Percentiles rank a stretch among this genome's conserved stretches.
phyloP scores from a whole-genome alignment of 1,140 invertebrate genomes.

The Lasioglossum baleicum region DNA sequence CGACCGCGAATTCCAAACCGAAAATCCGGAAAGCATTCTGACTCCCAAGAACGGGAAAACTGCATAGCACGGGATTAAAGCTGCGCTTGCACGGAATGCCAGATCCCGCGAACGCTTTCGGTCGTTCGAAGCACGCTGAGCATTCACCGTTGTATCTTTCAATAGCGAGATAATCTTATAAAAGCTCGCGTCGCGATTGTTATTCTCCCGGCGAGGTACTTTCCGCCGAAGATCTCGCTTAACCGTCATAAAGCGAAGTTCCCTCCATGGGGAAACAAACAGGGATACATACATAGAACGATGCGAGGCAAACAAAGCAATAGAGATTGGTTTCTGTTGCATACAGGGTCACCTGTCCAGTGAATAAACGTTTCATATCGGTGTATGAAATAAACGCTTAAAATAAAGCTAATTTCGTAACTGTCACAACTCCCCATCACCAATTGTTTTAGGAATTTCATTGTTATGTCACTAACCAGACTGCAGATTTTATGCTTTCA shows the following conservation, averaged over 20 bases:
- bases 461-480: too few species aligned
- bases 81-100: not conserved
- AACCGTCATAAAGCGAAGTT: not conserved
- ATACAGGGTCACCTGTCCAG: too few species aligned
- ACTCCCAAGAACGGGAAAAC: not conserved
- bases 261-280: not conserved
- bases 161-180: not conserved
- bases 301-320: not conserved
- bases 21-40: not conserved
- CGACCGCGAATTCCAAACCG: not conserved
- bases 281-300: not conserved
- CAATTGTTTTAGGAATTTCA: too few species aligned
- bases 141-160: not conserved
- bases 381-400: too few species aligned
- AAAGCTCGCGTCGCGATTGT: constrained; percentile 6
- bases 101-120: not conserved
- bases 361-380: too few species aligned
- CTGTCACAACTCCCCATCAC: too few species aligned
- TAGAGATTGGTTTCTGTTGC: too few species aligned
- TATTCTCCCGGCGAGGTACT: not conserved
- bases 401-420: too few species aligned
- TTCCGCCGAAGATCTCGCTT: not conserved
- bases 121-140: not conserved
- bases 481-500: too few species aligned
- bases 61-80: not conserved